phyloP scores from a whole-genome alignment of 1,140 invertebrate genomes.

The Saccostrea echinata region DNA sequence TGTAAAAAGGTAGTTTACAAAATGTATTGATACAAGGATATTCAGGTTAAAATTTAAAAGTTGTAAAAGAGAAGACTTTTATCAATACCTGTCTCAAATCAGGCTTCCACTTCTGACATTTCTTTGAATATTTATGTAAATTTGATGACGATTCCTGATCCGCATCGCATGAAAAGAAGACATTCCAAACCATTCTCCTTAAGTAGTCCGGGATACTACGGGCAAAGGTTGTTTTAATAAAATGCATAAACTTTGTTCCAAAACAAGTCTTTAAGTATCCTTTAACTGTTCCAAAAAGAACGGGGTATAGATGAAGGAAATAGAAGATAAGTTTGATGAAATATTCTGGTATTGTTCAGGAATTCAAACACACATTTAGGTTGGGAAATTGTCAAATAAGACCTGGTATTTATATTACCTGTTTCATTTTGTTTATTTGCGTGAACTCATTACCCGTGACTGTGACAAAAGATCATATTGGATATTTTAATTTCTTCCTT shows the following conservation, averaged over 20 bases:
- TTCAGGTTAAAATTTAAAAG: constrained; percentile 6
- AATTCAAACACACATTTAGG: no score
- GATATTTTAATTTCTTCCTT: no score
- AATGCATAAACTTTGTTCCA: not conserved
- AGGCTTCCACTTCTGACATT: constrained; percentile 14
- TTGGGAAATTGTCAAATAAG: no score
- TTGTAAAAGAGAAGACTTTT: not conserved
- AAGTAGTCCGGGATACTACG: not conserved
- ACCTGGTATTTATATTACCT: no score
- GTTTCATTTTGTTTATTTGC: no score
- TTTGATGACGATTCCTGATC: constrained; percentile 14
- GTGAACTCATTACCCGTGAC: no score
- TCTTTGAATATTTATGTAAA: constrained; percentile 38
- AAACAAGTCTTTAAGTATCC: not conserved
- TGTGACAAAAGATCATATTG: no score
- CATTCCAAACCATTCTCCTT: not conserved
- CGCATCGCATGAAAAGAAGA: constrained; percentile 9
- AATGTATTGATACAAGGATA: not conserved
- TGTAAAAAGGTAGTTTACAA: constrained; percentile 6
- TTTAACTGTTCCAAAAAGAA: not conserved
- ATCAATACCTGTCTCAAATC: constrained; percentile 11
- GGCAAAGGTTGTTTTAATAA: constrained; percentile 23
- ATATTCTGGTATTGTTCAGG: no score
- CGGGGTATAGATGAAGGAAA: not conserved
- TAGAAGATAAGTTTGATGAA: not conserved